Evolutionary conservation across 2,888 invertebrate species (phyloP).

Genomic region (Dolichomitus sp.): DNA sequence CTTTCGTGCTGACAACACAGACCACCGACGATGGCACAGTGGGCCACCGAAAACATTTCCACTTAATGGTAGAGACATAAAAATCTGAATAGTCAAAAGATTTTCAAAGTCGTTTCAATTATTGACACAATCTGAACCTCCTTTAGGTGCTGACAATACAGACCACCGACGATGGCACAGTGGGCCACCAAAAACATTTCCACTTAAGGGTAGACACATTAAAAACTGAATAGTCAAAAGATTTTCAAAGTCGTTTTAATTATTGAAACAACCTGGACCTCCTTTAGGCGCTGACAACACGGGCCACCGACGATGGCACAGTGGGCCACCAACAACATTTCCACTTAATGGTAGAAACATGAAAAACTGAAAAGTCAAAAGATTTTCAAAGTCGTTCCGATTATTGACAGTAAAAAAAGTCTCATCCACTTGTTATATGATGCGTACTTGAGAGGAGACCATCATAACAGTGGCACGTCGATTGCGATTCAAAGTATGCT

Average conservation of each 20-base stretch:
- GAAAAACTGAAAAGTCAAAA: constrained; percentile 10
- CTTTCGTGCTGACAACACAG: background rate
- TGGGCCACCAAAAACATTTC: constrained; percentile 23
- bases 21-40: constrained; percentile 27
- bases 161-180: constrained; percentile 30
- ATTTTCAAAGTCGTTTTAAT: constrained; percentile 17
- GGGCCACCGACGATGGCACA: constrained; percentile 27
- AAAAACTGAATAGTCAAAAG: constrained; percentile 10
- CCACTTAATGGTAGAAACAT: constrained; percentile 3
- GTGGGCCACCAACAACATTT: constrained; percentile 21
- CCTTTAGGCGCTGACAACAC: background rate
- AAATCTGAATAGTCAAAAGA: constrained; percentile 10
- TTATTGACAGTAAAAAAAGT: constrained; percentile 3
- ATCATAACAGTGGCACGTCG: constrained; percentile 7
- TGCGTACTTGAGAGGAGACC: background rate
- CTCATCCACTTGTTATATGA: background rate
- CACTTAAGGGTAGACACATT: constrained; percentile 1
- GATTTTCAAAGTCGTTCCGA: constrained; percentile 9
- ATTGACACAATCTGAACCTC: constrained; percentile 3
- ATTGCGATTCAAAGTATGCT: constrained; percentile 44
- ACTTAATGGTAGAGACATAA: constrained; percentile 2
- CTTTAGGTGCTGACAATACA: background rate
- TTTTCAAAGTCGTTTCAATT: constrained; percentile 19
- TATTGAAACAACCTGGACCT: constrained; percentile 6
- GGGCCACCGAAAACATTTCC: constrained; percentile 22